Evolutionary conservation across 92 coral and sea anemone species (phyloP).

Genomic region (Parazoanthus darwini): DNA sequence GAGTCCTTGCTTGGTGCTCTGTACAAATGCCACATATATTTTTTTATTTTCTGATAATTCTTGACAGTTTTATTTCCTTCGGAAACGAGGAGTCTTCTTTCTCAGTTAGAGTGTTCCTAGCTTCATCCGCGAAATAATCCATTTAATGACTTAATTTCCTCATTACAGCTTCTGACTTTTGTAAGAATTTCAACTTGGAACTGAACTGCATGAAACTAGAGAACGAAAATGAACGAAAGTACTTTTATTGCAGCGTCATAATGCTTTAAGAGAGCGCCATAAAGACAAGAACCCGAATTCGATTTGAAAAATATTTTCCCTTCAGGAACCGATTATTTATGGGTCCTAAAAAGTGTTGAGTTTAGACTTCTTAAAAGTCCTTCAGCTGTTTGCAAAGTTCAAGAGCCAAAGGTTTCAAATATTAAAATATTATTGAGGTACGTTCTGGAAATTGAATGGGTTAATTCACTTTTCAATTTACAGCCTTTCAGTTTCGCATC

Average conservation of each 20-base stretch:
- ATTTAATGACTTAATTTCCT: not conserved
- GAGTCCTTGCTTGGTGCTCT: not conserved
- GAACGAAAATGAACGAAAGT: too few relatives aligned
- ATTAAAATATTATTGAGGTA: too few relatives aligned
- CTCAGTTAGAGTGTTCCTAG: not conserved
- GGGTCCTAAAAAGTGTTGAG: not conserved
- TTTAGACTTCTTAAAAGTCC: not conserved
- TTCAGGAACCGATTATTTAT: not conserved
- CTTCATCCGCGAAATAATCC: not conserved
- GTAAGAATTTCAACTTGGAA: not conserved
- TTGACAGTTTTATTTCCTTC: not conserved
- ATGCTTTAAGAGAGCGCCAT: too few relatives aligned
- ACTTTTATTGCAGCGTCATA: too few relatives aligned
- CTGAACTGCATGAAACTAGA: not conserved
- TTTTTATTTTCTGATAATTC: not conserved
- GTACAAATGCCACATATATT: not conserved
- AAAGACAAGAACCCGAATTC: too few relatives aligned
- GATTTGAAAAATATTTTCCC: not conserved
- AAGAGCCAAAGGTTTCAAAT: too few relatives aligned
- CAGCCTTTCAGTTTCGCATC: not conserved
- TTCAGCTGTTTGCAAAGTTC: not conserved
- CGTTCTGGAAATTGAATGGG: not conserved
- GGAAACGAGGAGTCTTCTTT: not conserved
- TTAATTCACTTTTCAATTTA: too few relatives aligned
- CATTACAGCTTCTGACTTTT: not conserved